Conservation (phyloP, 2,797 vertebrate genomes). For the Amblyraja radiata region DNA sequence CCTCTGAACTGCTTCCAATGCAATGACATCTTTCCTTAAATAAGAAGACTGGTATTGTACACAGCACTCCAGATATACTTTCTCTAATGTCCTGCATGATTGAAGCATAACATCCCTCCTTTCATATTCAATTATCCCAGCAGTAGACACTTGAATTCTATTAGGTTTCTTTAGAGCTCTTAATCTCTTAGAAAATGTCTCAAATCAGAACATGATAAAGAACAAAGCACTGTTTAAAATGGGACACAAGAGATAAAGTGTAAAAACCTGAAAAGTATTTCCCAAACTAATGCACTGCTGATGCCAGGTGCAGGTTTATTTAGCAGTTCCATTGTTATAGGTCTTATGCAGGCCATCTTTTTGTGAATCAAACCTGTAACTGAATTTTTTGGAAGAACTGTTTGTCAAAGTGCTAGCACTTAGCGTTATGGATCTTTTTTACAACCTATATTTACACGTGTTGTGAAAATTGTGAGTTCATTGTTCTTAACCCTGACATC, state of each 20-base stretch:
- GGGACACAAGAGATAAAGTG: neutral
- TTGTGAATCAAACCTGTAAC: neutral
- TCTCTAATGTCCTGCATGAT: no score
- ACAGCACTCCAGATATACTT: no score
- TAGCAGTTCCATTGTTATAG: neutral
- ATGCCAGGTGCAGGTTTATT: neutral
- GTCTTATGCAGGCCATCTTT: neutral
- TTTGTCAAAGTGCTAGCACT: neutral
- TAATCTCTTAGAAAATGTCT: neutral
- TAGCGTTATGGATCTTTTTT: neutral
- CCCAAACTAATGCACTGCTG: neutral
- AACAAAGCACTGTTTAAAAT: neutral
- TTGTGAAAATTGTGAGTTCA: no score
- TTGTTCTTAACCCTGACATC: no score
- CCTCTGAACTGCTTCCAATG: no score
- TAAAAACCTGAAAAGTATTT: neutral
- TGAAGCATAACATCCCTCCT: no score
- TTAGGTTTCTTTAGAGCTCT: no score
- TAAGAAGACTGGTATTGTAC: no score
- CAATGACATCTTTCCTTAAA: no score
- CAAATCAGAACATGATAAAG: neutral
- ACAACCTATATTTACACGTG: no score
- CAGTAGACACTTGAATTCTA: no score
- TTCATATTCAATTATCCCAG: no score
- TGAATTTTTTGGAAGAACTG: neutral